These are phyloP conservation scores for Pleuronectes platessa DNA, from an alignment of 2,113 vertebrate genomes.

Conservation along the genomic window DNA sequence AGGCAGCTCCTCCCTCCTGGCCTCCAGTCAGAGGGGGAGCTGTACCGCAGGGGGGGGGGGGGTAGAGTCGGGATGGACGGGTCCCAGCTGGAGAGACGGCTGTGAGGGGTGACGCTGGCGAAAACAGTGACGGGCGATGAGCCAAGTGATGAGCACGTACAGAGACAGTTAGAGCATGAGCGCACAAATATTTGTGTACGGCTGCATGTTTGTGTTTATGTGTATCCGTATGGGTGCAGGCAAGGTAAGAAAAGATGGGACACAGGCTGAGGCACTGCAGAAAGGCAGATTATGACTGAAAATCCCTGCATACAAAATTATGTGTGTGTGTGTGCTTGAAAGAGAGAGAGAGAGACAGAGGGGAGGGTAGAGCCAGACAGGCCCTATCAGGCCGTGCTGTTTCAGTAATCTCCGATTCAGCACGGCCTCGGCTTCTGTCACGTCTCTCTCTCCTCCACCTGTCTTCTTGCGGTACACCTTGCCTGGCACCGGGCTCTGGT, in stretches of 20 bases:
- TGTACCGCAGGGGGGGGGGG: conserved; percentile 35
- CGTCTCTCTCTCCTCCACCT: conserved; percentile 28
- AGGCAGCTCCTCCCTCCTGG: conserved; percentile 58
- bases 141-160: conserved; percentile 24
- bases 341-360: conserved; percentile 2
- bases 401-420: conserved; percentile 62
- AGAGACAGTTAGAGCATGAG: background rate
- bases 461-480: conserved; percentile 47
- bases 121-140: conserved; percentile 38
- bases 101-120: conserved; percentile 7
- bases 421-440: conserved; percentile 18
- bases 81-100: conserved; percentile 37
- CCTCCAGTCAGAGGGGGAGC: conserved; percentile 42
- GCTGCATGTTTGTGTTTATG: conserved; percentile 12
- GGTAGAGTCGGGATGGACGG: conserved; percentile 38
- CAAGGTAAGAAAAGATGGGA: conserved; percentile 28
- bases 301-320: conserved; percentile 49
- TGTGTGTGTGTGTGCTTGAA: background rate
- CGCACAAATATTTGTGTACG: conserved; percentile 21
- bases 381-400: conserved; percentile 15
- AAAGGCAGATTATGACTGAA: conserved; percentile 52
- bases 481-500: conserved; percentile 59
- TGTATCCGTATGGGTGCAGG: background rate
- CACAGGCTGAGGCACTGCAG: conserved; percentile 24
- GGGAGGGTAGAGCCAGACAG: conserved; percentile 16